Conservation (phyloP, 2,888 invertebrate species). For the Amphipoea oculea region DNA sequence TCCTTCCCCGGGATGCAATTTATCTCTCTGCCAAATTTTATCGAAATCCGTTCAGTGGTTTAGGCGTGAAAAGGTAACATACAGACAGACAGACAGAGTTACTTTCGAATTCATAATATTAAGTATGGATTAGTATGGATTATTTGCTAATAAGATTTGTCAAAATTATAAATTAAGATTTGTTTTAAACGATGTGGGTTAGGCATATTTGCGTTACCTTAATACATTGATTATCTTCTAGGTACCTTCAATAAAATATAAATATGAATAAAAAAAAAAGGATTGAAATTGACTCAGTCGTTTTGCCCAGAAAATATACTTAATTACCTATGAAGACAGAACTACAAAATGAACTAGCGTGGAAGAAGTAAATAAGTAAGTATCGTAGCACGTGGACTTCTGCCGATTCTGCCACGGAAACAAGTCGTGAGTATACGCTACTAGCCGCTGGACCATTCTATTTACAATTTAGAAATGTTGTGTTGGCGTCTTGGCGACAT, state of each 20-base stretch:
- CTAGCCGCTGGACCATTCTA: background rate
- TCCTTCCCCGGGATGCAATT: no score
- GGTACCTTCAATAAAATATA: no score
- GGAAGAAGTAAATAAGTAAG: background rate
- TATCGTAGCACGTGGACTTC: background rate
- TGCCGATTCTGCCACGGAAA: background rate
- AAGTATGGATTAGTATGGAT: no score
- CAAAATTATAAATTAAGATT: background rate
- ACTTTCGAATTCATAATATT: no score
- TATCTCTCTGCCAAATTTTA: no score
- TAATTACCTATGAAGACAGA: background rate
- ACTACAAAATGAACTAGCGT: no score
- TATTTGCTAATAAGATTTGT: background rate
- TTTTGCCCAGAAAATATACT: background rate
- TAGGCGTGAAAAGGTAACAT: no score
- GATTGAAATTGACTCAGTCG: background rate
- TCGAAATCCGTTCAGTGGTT: no score
- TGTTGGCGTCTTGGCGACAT: slow-evolving; percentile 26
- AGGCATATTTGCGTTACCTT: no score
- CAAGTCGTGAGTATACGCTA: no score
- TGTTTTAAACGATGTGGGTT: background rate
- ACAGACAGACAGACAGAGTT: no score
- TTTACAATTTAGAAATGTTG: background rate
- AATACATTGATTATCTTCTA: background rate
- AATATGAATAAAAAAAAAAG: background rate